Evolutionary conservation across 2,888 invertebrate species (phyloP), one percentile per base, ranked within the genome.

Genomic region (Sphaeridia pumilis): DNA sequence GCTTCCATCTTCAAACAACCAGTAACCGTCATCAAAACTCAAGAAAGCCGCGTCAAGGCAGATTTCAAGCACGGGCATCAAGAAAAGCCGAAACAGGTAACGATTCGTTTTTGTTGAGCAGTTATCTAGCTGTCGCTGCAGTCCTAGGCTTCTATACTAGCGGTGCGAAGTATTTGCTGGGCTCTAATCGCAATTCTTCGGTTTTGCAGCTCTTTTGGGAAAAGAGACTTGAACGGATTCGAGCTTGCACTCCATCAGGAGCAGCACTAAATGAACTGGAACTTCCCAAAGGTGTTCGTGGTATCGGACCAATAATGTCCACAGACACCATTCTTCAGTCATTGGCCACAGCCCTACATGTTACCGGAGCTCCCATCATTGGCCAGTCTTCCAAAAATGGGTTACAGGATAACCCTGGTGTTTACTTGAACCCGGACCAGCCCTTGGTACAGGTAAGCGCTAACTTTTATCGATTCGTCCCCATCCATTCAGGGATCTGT

Each of bases 1-100:
- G 93, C 95, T 1, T 94, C 94, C 2, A 95, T 98, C 68, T 97
- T 97, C 71, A 97, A 97, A 69, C 97, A 98, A 70, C 95, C 97
- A 0, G 95, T 98, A 0, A 97, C 95, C 1, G 87, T 97, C 4
- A 82, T 90, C 66, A 87, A 88, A 70, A 90, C 87, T 26, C 89
- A 74, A 57, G 87, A 90, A 68, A 86, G 88, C 67, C 84, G 87
- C 74, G 87, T 89, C 14, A 88, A 89, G 71, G 69, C 74, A 55
- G 93, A 94, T 67, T 77, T 88, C 62, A 94, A 94, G 72, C 88
- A 89, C 72, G 89, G 88, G 26, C 82, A 82, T 53, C 90, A 87
- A 71, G 92, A 92, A 67, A 90, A 89, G 72, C 90, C 90, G 3
- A 89, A 88, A 67, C 90, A 90, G 71, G 76, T 85, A 69, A 1